Percentiles rank a stretch among this genome's conserved stretches.
Conservation (phyloP, 1,140 invertebrate genomes). For the Platyscapa corneri region DNA sequence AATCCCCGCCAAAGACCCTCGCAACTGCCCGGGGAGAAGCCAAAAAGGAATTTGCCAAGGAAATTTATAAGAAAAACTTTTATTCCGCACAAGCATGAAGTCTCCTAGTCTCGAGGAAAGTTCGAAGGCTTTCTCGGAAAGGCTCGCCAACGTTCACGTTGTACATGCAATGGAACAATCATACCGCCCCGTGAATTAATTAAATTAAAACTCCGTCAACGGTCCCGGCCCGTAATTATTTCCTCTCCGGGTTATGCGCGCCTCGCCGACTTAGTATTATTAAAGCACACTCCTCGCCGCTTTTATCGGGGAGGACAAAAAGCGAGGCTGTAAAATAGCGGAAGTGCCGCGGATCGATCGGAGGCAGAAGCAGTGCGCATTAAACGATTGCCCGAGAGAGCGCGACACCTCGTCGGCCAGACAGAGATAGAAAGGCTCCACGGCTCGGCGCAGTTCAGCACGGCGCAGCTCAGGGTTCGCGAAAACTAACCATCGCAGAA, state of each 20-base stretch:
- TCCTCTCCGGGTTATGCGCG: background rate
- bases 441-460: background rate
- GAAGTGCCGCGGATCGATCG: constrained; percentile 11
- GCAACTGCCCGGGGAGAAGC: background rate
- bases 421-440: no score
- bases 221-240: constrained; percentile 28
- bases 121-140: background rate
- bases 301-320: constrained; percentile 43
- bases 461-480: background rate
- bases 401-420: background rate
- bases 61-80: background rate
- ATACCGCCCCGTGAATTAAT: background rate
- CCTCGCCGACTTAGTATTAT: background rate
- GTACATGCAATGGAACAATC: background rate
- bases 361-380: background rate
- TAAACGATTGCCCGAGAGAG: background rate
- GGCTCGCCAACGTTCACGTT: background rate
- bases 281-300: background rate
- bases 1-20: no score
- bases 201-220: constrained; percentile 5
- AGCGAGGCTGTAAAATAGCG: constrained; percentile 58
- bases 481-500: constrained; percentile 24
- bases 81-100: background rate
- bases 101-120: background rate
- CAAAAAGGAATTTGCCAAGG: background rate